Percentiles rank a stretch among this genome's conserved stretches.
These are phyloP conservation scores for Pristionchus entomophagus DNA, from an alignment of 2,888 invertebrate genomes.

Conservation along the genomic window DNA sequence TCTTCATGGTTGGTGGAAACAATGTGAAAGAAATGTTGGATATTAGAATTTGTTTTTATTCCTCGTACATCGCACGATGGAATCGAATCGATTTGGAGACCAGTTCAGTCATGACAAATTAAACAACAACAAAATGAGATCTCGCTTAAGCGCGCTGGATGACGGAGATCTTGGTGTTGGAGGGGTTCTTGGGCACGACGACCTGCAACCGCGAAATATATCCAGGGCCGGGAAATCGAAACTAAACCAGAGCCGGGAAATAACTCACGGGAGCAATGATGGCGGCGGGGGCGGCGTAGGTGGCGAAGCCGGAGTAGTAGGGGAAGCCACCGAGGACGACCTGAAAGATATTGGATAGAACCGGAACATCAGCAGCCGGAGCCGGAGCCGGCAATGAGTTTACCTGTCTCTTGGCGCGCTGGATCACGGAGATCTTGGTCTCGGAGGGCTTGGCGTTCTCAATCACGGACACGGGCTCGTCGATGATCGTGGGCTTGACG, in stretches of 20 bases:
- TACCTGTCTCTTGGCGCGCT: slow-evolving; percentile 34
- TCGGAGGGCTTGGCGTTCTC: background rate
- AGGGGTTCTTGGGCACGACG: slow-evolving; percentile 2
- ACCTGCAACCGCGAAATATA: background rate
- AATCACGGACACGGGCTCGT: background rate
- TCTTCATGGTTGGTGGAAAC: too few relatives aligned
- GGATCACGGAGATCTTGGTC: slow-evolving; percentile 45
- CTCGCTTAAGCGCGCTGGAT: slow-evolving; percentile 41
- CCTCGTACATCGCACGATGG: background rate
- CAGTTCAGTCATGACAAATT: background rate
- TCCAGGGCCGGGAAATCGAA: background rate
- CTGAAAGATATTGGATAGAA: background rate
- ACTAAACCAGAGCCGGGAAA: background rate
- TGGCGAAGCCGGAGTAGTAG: slow-evolving; percentile 30
- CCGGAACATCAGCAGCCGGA: background rate
- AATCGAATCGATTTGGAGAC: background rate
- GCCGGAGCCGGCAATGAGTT: background rate
- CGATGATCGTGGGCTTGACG: slow-evolving; percentile 22
- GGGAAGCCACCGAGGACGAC: slow-evolving; percentile 35
- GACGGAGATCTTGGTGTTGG: slow-evolving; percentile 44
- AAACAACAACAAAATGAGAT: background rate
- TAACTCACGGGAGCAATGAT: background rate
- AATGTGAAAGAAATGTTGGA: background rate
- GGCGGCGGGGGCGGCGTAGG: background rate
- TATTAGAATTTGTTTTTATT: background rate